Percentiles rank a stretch among this genome's conserved stretches.
phyloP scores from a whole-genome alignment of 2,113 vertebrate genomes.

The Indicator maculatus region DNA sequence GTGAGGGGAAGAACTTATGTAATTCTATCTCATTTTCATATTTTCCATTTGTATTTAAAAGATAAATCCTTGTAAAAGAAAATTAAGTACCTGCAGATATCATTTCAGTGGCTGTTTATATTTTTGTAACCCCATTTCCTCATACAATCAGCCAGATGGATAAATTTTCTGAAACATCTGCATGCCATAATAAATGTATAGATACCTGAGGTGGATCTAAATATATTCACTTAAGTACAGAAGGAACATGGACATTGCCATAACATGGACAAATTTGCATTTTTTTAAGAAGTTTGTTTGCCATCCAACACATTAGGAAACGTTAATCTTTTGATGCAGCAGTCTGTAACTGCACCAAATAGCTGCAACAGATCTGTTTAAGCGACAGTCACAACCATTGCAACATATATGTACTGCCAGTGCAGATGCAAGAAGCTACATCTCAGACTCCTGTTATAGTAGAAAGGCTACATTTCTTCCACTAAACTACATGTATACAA shows the following conservation, averaged over 20 bases:
- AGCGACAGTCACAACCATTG: not conserved
- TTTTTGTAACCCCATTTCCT: slow-evolving; percentile 52
- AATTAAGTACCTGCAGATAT: slow-evolving; percentile 53
- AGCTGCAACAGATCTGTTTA: not conserved
- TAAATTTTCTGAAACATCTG: not conserved
- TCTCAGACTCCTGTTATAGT: not conserved
- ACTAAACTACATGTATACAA: not conserved
- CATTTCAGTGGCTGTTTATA: slow-evolving; percentile 53
- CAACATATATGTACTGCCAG: not conserved
- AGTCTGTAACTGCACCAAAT: not conserved
- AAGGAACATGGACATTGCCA: not conserved
- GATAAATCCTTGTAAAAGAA: slow-evolving; percentile 45
- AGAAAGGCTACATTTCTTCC: not conserved
- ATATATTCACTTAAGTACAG: not conserved
- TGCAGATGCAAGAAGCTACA: not conserved
- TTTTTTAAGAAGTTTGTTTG: not conserved
- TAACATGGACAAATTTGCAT: not conserved
- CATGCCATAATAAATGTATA: not conserved
- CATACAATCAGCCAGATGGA: slow-evolving; percentile 5
- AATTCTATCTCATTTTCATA: not conserved
- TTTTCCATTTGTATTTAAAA: not conserved
- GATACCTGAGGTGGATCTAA: not conserved
- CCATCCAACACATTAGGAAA: not conserved
- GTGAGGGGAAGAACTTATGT: not conserved
- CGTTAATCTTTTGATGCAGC: not conserved